phyloP scores from a whole-genome alignment of 2,888 invertebrate genomes.

The Spodoptera picta region DNA sequence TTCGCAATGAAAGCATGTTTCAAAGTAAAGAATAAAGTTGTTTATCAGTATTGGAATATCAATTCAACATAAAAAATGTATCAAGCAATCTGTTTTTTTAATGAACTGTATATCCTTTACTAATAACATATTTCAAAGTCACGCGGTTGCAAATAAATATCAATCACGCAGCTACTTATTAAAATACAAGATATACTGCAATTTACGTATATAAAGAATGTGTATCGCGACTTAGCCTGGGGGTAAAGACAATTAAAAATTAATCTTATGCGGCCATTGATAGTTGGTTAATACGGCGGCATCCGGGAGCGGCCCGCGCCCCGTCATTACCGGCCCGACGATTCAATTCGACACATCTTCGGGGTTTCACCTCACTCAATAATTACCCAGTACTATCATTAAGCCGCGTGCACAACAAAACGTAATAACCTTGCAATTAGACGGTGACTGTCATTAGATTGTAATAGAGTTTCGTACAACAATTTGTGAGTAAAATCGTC shows the following conservation, averaged over 20 bases:
- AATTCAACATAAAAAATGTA: slow-evolving; percentile 39
- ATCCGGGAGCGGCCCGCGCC: slow-evolving; percentile 64
- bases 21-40: no score
- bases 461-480: slow-evolving; percentile 88
- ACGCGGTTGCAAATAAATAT: slow-evolving; percentile 57
- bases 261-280: slow-evolving; percentile 78
- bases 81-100: slow-evolving; percentile 50
- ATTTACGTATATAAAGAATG: slow-evolving; percentile 60
- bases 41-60: slow-evolving; percentile 12
- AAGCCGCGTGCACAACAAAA: slow-evolving; percentile 85
- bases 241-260: slow-evolving; percentile 78
- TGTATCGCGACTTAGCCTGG: slow-evolving; percentile 65
- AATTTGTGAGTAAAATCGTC: slow-evolving; percentile 89
- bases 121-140: slow-evolving; percentile 52
- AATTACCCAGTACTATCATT: slow-evolving; percentile 85
- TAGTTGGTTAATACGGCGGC: slow-evolving; percentile 67
- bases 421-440: slow-evolving; percentile 88
- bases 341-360: slow-evolving; percentile 88
- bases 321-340: slow-evolving; percentile 75
- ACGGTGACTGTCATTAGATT: slow-evolving; percentile 87
- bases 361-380: slow-evolving; percentile 87
- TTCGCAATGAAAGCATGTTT: no score
- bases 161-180: slow-evolving; percentile 55
- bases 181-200: slow-evolving; percentile 58
- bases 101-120: slow-evolving; percentile 38